Evolutionary conservation across 2,888 invertebrate genomes (phyloP).

Genomic region (Saturnia japonica): DNA sequence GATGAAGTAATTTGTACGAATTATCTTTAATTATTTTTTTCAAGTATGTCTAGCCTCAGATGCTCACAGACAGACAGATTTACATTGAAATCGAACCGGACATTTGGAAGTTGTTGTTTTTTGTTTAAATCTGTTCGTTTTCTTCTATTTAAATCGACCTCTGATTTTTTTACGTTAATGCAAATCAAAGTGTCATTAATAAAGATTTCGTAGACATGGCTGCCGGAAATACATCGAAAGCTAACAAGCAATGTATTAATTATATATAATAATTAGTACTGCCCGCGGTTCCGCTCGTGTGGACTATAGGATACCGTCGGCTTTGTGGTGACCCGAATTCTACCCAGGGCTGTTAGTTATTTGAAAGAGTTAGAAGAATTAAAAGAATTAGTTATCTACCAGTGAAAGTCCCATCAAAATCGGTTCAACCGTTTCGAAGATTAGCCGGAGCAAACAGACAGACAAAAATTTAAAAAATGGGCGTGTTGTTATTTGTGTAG

Average conservation of each 20-base stretch:
- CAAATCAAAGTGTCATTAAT: slow-evolving; percentile 12
- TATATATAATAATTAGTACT: neutral
- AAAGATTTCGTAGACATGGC: slow-evolving; percentile 1
- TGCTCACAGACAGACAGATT: neutral
- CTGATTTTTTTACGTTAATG: slow-evolving; percentile 5
- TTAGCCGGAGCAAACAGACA: no score
- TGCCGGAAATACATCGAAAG: neutral
- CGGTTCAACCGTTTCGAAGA: no score
- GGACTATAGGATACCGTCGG: no score
- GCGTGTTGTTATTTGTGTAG: no score
- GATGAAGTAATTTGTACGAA: neutral
- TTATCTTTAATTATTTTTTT: neutral
- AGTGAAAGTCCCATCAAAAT: no score
- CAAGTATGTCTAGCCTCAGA: neutral
- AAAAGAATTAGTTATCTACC: no score
- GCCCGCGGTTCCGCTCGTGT: no score
- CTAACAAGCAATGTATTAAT: neutral
- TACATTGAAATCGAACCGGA: neutral
- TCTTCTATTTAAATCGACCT: slow-evolving; percentile 1
- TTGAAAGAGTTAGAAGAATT: no score
- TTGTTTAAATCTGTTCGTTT: neutral
- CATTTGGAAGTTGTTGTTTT: neutral
- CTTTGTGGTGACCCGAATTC: no score
- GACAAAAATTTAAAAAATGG: no score
- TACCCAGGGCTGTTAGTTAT: no score